These are phyloP conservation scores for Acipenser oxyrinchus DNA, from an alignment of 2,797 vertebrate species.

Conservation along the genomic window DNA sequence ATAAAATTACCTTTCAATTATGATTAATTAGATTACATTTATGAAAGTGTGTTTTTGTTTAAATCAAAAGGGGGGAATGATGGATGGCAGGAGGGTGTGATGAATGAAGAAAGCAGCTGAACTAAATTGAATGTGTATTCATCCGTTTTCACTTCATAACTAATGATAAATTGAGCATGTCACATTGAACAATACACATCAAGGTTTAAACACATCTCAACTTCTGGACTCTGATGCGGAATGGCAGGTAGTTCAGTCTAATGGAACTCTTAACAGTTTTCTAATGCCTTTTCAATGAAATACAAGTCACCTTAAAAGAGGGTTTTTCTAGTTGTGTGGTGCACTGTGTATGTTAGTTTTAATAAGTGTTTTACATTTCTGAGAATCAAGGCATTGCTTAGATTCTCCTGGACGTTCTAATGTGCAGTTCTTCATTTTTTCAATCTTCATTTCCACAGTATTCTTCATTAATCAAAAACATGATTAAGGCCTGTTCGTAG, in stretches of 20 bases:
- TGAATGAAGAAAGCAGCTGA: conserved; percentile 95
- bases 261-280: conserved; percentile 21
- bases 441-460: no score
- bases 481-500: no score
- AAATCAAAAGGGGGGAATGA: conserved; percentile 80
- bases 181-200: conserved; percentile 86
- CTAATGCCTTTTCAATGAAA: conserved; percentile 22
- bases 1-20: conserved; percentile 85
- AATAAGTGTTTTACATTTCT: no score
- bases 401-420: no score
- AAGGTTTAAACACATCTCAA: conserved; percentile 66
- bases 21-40: conserved; percentile 98
- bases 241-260: conserved; percentile 54
- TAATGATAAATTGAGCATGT: conserved; percentile 99
- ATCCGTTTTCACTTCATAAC: conserved; percentile 94
- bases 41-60: conserved; percentile 81
- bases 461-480: no score
- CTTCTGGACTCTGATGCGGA: conserved; percentile 50
- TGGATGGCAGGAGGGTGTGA: conserved; percentile 87
- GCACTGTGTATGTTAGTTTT: no score
- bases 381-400: no score
- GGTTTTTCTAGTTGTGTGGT: no score
- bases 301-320: background rate
- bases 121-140: conserved; percentile 99
- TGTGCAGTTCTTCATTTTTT: no score